phyloP scores from a whole-genome alignment of 2,888 invertebrate genomes.

The Archaeoteleia sp. region DNA sequence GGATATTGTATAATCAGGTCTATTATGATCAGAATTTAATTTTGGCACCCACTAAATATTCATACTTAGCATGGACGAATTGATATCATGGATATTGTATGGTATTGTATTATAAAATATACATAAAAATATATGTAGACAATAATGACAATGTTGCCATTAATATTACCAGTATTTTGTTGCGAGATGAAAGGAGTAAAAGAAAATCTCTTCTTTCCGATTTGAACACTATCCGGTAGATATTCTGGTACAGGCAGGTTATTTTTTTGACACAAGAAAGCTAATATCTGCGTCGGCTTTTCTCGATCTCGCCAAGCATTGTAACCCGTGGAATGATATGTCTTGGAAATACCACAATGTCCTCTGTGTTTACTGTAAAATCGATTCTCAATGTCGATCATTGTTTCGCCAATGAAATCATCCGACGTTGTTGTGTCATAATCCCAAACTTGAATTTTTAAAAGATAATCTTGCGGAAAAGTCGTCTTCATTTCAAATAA shows the following conservation, averaged over 20 bases:
- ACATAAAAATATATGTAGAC: too few species aligned
- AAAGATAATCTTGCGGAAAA: conserved; percentile 84
- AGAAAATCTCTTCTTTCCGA: conserved; percentile 76
- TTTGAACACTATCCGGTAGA: conserved; percentile 75
- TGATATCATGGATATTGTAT: too few species aligned
- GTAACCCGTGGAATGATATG: conserved; percentile 82
- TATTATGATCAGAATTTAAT: too few species aligned
- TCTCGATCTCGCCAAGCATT: conserved; percentile 86
- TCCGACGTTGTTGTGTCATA: conserved; percentile 82
- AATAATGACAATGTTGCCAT: conserved; percentile 15
- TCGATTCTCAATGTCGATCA: conserved; percentile 91
- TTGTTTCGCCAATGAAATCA: conserved; percentile 89
- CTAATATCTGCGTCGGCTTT: conserved; percentile 84
- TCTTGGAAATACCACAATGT: conserved; percentile 83
- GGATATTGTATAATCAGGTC: too few species aligned
- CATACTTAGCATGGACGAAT: too few species aligned
- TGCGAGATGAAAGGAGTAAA: conserved; percentile 32
- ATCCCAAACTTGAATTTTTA: conserved; percentile 86
- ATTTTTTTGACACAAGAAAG: conserved; percentile 81
- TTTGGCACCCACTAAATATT: too few species aligned
- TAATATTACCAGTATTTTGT: conserved; percentile 19
- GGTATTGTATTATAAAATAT: too few species aligned
- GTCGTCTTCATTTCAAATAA: conserved; percentile 84
- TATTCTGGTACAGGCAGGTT: conserved; percentile 80
- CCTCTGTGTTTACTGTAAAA: conserved; percentile 88